Base-by-base conservation (phyloP, 2,888 invertebrate species). In the Tineola bisselliella region DNA sequence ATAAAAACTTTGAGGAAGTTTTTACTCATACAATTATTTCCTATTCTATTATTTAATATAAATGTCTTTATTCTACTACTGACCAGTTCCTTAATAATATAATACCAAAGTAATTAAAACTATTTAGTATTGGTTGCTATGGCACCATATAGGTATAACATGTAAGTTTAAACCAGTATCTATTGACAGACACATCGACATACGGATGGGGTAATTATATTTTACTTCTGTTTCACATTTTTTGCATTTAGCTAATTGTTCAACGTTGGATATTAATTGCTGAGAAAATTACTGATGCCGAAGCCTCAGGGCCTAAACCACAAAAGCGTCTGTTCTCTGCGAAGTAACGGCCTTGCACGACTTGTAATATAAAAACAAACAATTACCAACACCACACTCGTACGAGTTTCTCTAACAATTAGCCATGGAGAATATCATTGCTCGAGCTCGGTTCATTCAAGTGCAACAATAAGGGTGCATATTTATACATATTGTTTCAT, bases 221-320 rank as follows among this genome's bases (percentile, higher is more conserved):
- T 69, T 70, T 66, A 76, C 73, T 78, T 74, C 73, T 77, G 76
- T 77, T 76, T 79, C 69, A 72, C 74, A 73, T 81, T 81, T 80
- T 68, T 81, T 77, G 72, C 73, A 74, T 78, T 78, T 76, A 72
- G 75, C 78, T 81, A 81, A 82, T 81, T 83, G 76, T 76, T 75
- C 73, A 64, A 70, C 68, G 76, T 77, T 74, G 73, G 71, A 72
- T 76, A 81, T 82, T 82, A 83, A 84, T 84, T 84, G 81, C 77
- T 81, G 78, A 80, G 83, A 80, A 83, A 84, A 83, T 82, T 79
- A 76, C 81, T 67, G 70, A 64, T 68, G 68, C 67, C 66, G 66
- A 70, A 65, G 71, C 75, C 81, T 73, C 70, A 66, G 66, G 82
- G 77, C 70, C 76, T 75, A 76, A 79, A 76, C 81, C 77, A 80